Evolutionary conservation across 1,140 invertebrate species (phyloP).

Genomic region (Mesaphorura yosii): DNA sequence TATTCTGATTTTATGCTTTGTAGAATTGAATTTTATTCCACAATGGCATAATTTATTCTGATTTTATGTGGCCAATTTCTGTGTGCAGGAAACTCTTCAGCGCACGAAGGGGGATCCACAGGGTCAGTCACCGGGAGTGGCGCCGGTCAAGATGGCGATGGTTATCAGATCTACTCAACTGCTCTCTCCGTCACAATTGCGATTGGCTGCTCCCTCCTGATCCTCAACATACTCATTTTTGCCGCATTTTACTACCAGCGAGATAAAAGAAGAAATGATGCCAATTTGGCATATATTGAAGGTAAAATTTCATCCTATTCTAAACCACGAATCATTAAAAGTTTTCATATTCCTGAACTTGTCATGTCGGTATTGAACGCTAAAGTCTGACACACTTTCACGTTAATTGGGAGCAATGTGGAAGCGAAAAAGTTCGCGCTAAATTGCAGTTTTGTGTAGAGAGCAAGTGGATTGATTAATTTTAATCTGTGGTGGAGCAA

Average conservation of each 20-base stretch:
- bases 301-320: neutral
- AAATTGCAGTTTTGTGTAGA: no score
- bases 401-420: no score
- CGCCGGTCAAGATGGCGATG: slow-evolving; percentile 51
- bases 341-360: no score
- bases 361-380: no score
- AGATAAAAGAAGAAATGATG: slow-evolving; percentile 55
- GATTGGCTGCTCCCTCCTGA: slow-evolving; percentile 80
- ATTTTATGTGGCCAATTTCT: neutral
- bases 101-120: slow-evolving; percentile 10
- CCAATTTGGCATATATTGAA: neutral
- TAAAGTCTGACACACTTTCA: no score
- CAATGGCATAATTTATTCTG: neutral
- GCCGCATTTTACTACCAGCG: slow-evolving; percentile 87
- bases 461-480: no score
- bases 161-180: slow-evolving; percentile 74
- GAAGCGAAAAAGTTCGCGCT: no score
- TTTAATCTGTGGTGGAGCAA: no score
- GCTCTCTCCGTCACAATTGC: slow-evolving; percentile 82
- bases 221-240: slow-evolving; percentile 83
- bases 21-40: neutral
- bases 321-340: no score
- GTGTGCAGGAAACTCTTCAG: slow-evolving; percentile 2
- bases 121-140: slow-evolving; percentile 15
- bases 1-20: neutral